Base-by-base conservation (phyloP, 2,888 invertebrate species). In the Campoletis raptor region DNA sequence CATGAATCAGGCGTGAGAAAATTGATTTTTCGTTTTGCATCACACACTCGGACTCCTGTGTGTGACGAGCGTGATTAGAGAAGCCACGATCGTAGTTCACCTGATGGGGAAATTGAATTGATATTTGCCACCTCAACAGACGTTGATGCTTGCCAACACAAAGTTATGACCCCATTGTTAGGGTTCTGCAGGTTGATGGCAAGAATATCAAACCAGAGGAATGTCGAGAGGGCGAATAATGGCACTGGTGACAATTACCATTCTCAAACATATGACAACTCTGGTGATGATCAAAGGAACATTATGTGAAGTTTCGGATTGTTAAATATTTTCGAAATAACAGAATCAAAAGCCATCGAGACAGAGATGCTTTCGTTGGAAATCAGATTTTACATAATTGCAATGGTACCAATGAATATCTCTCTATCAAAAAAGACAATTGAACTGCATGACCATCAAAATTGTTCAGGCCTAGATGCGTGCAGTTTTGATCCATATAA, bases 221-320 rank as follows among this genome's bases (percentile, higher is more conserved):
- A 70, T 77, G 61, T 24, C 45, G 48, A 66, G 57, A 57, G 24
- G 37, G 37, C 30, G 37, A 69, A 79, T 15, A 42, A 37, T 45
- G 18, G 24, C n/a, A 48, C 40, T 40, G 52, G 52, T 54, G 37
- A 37, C 24, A 73, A 83, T 83, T 54, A 64, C 48, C 42, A 72
- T 77, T 73, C 64, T 42, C 48, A 61, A 18, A 42, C 54, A 24
- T 66, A 40, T 1, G 24, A 15, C 54, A 5, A 40, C 21, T 66
- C 66, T 24, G 64, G 15, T 37, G 52, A 40, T 85, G 80, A 48
- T 81, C 81, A 81, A 85, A 81, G 81, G 24, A 73, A 45, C 66
- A 42, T 36, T 15, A 15, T 45, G 30, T 21, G 21, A 9, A 15
- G 10, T 18, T 24, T 30, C 15, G 36, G 48, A 66, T 6, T 1